Percentiles rank a stretch among this genome's conserved stretches.
phyloP scores from a whole-genome alignment of 2,113 vertebrate genomes.

The Paramormyrops kingsleyae region DNA sequence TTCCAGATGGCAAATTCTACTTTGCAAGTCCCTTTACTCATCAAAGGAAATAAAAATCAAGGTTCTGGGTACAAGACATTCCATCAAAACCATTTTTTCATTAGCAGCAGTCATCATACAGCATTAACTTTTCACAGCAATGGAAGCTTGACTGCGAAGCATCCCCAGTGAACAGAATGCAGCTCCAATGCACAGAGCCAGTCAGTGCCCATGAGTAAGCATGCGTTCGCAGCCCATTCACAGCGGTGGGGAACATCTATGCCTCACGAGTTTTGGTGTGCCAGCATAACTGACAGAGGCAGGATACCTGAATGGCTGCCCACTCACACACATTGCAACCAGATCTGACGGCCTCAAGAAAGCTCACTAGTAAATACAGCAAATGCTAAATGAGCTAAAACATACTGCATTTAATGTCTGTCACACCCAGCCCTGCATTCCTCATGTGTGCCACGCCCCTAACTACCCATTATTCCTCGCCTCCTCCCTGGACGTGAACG shows the following conservation, averaged over 20 bases:
- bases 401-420: not conserved
- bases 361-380: not conserved
- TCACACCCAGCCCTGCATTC: too few species aligned
- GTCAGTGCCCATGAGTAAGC: not conserved
- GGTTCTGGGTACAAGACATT: slow-evolving; percentile 17
- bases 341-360: not conserved
- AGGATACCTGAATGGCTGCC: not conserved
- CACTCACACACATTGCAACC: not conserved
- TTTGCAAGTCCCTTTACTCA: slow-evolving; percentile 17
- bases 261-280: not conserved
- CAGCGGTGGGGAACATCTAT: not conserved
- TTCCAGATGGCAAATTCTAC: slow-evolving; percentile 24
- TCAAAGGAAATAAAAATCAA: slow-evolving; percentile 22
- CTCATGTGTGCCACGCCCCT: too few species aligned
- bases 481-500: too few species aligned
- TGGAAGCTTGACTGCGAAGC: not conserved
- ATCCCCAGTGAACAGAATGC: not conserved
- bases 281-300: not conserved
- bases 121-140: not conserved
- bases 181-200: not conserved
- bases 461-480: too few species aligned
- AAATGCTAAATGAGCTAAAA: not conserved
- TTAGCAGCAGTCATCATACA: not conserved
- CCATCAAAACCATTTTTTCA: slow-evolving; percentile 4
- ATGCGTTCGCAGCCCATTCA: not conserved